Base-by-base conservation (phyloP, 37 sponge, comb jelly and placozoan species). In the Oopsacas minuta region DNA sequence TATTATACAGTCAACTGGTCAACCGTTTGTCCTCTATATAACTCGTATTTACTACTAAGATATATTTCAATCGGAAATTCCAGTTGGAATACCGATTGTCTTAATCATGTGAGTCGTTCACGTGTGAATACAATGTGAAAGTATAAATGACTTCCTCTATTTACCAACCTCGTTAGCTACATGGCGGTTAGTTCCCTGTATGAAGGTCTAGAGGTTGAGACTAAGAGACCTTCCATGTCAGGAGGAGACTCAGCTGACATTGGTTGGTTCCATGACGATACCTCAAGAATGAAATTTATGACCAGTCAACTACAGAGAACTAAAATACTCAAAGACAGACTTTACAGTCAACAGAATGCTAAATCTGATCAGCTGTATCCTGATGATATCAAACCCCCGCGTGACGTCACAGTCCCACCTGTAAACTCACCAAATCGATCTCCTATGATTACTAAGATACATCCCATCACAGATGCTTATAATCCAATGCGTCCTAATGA, bases 401-500 rank as follows among this genome's bases (percentile, higher is more conserved):
- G 28, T 12, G 30, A 10, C 75, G 28, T 61, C 75, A 61, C 20
- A 34, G 30, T 5, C 1, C 75, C 75, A 10, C 5, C 30, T 32
- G 28, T 3, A 12, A 34, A 61, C 75, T 3, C 75, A 25, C 17
- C 75, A 7, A 12, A 61, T n/a, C 30, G 28, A 5, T 3, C 75
- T 34, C 75, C 75, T 34, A 61, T 61, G 75, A 12, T 61, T 3
- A 61, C 42, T n/a, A 38, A 61, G 75, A 61, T 61, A 25, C 75
- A 85, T 22, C 30, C 25, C 28, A 61, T 90, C 23, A 22, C 49
- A 32, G 89, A 95, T 52, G 94, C 95, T 84, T 98, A 98, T 83
- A 91, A 98, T 52, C 99, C 99, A n/a, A 37, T 92, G 39, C 42
- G 88, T 17, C 99, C 99, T 0, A 98, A 98, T 49, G 91, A 92